Evolutionary conservation across 64 coral and sea anemone species (phyloP).

Genomic region (Actinia tenebrosa): DNA sequence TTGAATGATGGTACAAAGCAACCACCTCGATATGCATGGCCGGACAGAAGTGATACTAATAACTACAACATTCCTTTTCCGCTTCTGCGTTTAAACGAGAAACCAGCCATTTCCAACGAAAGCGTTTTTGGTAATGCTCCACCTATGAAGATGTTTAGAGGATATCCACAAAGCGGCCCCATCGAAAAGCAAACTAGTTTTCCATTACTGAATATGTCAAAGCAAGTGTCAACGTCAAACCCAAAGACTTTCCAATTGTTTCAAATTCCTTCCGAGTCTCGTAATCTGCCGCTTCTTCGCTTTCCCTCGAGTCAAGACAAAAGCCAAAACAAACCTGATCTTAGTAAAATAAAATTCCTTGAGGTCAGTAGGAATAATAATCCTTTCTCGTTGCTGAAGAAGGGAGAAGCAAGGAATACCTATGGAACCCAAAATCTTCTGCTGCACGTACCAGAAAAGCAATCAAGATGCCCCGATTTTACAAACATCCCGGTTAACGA

Average conservation of each 20-base stretch:
- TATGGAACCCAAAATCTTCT: background rate
- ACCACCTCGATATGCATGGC: background rate
- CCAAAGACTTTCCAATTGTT: constrained; percentile 24
- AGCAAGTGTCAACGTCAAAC: background rate
- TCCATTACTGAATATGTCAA: constrained; percentile 44
- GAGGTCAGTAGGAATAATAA: constrained; percentile 11
- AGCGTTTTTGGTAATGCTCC: background rate
- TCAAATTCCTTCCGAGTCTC: constrained; percentile 28
- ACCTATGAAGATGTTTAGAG: background rate
- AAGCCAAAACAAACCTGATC: constrained; percentile 24
- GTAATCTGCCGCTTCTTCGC: constrained; percentile 7
- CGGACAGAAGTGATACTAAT: background rate
- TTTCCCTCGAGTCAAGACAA: constrained; percentile 23
- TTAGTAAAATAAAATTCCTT: constrained; percentile 51
- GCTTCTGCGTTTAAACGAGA: background rate
- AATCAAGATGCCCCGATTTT: constrained; percentile 22
- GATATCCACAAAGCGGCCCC: background rate
- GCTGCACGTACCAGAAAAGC: constrained; percentile 26
- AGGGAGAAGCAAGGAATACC: background rate
- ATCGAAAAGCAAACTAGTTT: background rate
- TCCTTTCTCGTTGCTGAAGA: background rate
- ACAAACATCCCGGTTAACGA: background rate
- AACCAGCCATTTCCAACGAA: background rate
- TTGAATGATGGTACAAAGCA: background rate
- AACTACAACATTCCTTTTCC: background rate